Evolutionary conservation across 2,797 vertebrate species (phyloP), one percentile per base, ranked within the genome.

Genomic region (Scarus forsteni): DNA sequence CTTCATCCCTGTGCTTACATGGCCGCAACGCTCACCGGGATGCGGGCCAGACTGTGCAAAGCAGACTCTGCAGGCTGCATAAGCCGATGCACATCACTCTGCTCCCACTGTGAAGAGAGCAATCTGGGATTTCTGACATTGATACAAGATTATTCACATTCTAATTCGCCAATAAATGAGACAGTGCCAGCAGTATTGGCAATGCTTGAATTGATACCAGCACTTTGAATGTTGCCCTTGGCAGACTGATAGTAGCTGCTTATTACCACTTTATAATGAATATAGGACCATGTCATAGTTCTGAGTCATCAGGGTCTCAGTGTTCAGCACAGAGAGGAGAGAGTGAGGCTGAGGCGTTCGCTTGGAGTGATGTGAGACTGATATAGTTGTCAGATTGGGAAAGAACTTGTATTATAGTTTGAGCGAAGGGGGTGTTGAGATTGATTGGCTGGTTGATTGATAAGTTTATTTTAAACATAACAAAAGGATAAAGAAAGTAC

Each of bases 1-100:
- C 61, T 66, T 48, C 77, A 74, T 67, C 70, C 70, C 35, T 68
- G 53, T 50, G 75, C 73, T 48, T 54, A 67, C 54, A 60, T 27
- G 27, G 53, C 40, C 0, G 14, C 19, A 54, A 58, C 70, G 45
- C 62, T 65, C 40, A 38, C 75, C 52, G 63, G 72, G 52, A 68
- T 3, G 7, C 45, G 46, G 67, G 48, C 61, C 75, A 72, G 60
- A 45, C 55, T 48, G 43, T 45, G 72, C 67, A 60, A 58, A 57
- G n/a, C 53, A 36, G 42, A 44, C 15, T 34, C 7, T 40, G 52
- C 64, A 18, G 27, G 50, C 50, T 75, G 36, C 38, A 53, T 50
- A 60, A 62, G 27, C 63, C 3, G 7, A 40, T 12, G 48, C 52
- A 27, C 19, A 54, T 66, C 50, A 16, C 55, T 44, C 48, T 6